Base-by-base conservation (phyloP, 2,113 vertebrate species). In the Burhinus bistriatus region DNA sequence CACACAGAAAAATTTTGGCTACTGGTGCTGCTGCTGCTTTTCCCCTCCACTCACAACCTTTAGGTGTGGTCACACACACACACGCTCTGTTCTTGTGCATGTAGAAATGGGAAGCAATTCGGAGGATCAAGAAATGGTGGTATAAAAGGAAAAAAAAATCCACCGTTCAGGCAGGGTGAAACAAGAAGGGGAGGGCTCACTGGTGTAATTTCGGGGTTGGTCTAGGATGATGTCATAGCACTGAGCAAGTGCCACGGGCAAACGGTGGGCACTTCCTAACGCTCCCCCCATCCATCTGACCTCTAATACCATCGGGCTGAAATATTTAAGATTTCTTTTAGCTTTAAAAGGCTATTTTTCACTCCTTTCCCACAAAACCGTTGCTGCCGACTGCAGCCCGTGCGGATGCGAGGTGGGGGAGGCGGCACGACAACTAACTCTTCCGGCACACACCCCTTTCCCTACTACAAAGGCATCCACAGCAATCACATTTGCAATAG, bases 391-490 rank as follows among this genome's bases (percentile, higher is more conserved):
- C 89, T 3, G 83, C 91, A 66, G 93, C 79, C 90, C 6, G 22
- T 55, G 49, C 15, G 10, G 72, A 32, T 47, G 77, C n/a, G 9
- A 55, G 95, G 97, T 81, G 97, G 97, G 98, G 98, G 97, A 98
- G 98, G 98, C 75, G 87, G 97, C 96, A 97, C 83, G 91, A 89
- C 97, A 98, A 97, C 98, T 97, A 98, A 98, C 98, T 98, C 98
- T 97, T 93, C 97, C 95, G 90, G 98, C 97, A 98, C 98, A 98
- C 98, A 98, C 98, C 98, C 98, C 98, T 98, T 97, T 98, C 88
- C 96, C 98, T 98, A 98, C 98, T 98, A 98, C 98, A 98, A 98
- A 98, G 98, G 97, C 98, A 98, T 97, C 98, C 94, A 83, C 97
- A 97, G 98, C 97, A 97, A 97, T 98, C 98, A 97, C 98, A 98